Evolutionary conservation across 2,113 vertebrate species (phyloP).

Genomic region (Catharus minimus): DNA sequence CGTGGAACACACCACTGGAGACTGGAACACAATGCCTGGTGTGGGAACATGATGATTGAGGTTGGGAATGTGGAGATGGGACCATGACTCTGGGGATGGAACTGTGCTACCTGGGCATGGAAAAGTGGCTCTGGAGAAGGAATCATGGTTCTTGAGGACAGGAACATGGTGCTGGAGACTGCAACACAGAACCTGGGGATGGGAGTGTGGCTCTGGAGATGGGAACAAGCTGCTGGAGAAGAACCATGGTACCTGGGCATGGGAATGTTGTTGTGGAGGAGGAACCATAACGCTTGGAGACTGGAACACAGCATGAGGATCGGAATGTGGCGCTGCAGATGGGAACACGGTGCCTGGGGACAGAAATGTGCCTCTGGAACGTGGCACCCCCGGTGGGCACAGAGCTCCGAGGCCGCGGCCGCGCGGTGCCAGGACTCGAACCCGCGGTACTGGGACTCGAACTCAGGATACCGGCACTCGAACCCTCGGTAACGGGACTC

Average conservation of each 20-base stretch:
- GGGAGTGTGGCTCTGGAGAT: not conserved
- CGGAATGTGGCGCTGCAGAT: fast-evolving
- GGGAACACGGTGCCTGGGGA: not conserved
- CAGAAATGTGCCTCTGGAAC: fast-evolving
- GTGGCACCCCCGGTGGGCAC: not conserved
- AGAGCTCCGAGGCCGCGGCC: too few species aligned
- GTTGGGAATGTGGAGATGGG: too few species aligned
- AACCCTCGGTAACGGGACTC: too few species aligned
- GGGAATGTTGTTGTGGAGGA: not conserved
- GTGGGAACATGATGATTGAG: too few species aligned
- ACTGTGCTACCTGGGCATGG: not conserved
- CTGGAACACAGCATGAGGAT: fast-evolving
- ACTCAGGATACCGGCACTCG: too few species aligned
- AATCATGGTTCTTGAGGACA: not conserved
- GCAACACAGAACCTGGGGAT: fast-evolving
- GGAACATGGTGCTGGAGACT: not conserved
- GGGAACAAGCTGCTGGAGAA: not conserved
- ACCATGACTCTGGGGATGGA: not conserved
- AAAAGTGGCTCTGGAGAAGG: not conserved
- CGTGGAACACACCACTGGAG: not conserved
- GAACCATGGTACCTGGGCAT: not conserved
- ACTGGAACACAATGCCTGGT: too few species aligned
- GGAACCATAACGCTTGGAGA: fast-evolving
- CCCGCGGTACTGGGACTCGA: too few species aligned
- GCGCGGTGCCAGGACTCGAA: too few species aligned